phyloP scores from a whole-genome alignment of 2,797 vertebrate genomes.

The Thripadectes ignobilis region DNA sequence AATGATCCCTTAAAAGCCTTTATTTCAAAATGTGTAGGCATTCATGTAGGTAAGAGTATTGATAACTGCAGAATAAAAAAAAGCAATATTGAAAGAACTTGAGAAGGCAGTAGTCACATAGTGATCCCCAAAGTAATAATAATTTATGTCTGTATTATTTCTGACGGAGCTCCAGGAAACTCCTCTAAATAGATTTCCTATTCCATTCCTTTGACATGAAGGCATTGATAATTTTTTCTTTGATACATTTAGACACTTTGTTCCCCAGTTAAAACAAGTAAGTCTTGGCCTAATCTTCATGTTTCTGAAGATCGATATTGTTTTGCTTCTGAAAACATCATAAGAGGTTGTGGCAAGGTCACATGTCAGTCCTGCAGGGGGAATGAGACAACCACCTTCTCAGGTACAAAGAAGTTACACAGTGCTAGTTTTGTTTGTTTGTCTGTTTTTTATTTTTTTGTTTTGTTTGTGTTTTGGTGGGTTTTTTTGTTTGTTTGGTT shows the following conservation, averaged over 20 bases:
- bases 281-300: not conserved
- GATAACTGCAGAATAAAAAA: not conserved
- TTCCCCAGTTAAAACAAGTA: not conserved
- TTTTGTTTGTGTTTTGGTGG: too few relatives aligned
- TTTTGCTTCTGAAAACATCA: not conserved
- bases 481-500: not conserved
- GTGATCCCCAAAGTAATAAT: not conserved
- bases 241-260: not conserved
- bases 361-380: accelerated
- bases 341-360: not conserved
- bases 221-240: not conserved
- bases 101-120: not conserved
- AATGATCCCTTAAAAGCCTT: not conserved
- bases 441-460: too few relatives aligned
- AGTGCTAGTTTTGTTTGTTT: not conserved
- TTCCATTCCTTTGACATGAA: not conserved
- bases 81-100: not conserved
- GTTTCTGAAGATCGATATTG: not conserved
- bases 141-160: not conserved
- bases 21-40: not conserved
- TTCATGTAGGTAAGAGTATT: not conserved
- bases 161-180: not conserved
- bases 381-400: not conserved
- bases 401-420: not conserved
- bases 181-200: not conserved